phyloP scores from a whole-genome alignment of 2,888 invertebrate species.

The Drosophila leonis region DNA sequence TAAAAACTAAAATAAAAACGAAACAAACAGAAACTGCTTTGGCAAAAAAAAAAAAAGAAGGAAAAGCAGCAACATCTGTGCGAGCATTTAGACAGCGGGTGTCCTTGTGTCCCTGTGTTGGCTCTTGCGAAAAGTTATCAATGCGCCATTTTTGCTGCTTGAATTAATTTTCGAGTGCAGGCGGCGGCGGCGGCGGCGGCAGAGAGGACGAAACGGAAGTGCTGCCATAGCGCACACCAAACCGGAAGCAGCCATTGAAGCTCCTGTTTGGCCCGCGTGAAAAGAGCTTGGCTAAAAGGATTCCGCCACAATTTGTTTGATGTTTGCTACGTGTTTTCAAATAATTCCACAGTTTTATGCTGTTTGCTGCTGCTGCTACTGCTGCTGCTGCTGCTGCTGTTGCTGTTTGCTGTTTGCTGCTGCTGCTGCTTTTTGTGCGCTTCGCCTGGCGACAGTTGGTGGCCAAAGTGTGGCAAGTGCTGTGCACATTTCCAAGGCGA shows the following conservation, averaged over 20 bases:
- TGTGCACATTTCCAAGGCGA: conserved; percentile 40
- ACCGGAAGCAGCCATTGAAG: conserved; percentile 70
- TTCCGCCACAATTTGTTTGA: conserved; percentile 78
- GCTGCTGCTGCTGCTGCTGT: conserved; percentile 17
- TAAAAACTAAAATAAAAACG: conserved; percentile 3
- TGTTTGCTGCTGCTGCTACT: conserved; percentile 28
- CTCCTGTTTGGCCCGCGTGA: conserved; percentile 58
- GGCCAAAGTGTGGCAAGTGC: conserved; percentile 57
- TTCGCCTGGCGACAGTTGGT: conserved; percentile 54
- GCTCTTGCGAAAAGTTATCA: conserved; percentile 63
- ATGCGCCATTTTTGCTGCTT: conserved; percentile 74
- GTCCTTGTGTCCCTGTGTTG: conserved; percentile 34
- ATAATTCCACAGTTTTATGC: conserved; percentile 67
- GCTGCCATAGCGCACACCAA: conserved; percentile 72
- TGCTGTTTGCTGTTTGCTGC: conserved; percentile 14
- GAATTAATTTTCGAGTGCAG: conserved; percentile 70
- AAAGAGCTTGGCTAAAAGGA: conserved; percentile 75
- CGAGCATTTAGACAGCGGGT: conserved; percentile 63
- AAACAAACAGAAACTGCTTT: conserved; percentile 4
- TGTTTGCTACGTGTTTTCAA: conserved; percentile 79
- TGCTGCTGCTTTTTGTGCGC: conserved; percentile 23
- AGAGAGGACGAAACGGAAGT: conserved; percentile 53
- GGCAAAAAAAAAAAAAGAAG: not conserved
- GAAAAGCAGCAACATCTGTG: conserved; percentile 60
- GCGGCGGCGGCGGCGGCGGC: not conserved